phyloP scores from a whole-genome alignment of 1,140 invertebrate species.

The Drosophila saltans region DNA sequence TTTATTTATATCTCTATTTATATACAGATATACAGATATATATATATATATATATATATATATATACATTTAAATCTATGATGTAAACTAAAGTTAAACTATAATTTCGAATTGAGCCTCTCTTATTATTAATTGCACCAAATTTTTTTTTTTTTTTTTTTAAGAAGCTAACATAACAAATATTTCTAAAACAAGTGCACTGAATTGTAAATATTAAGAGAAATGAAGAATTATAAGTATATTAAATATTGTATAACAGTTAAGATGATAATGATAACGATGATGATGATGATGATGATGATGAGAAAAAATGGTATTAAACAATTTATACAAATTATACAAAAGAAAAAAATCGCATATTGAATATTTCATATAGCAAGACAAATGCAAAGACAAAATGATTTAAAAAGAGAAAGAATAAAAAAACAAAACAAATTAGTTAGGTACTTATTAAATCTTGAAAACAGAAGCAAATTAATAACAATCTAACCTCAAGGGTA shows the following conservation, averaged over 20 bases:
- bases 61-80: not conserved
- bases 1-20: not conserved
- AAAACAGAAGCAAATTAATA: conserved; percentile 43
- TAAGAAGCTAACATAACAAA: not conserved
- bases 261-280: conserved; percentile 3
- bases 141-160: not conserved
- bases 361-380: conserved; percentile 17
- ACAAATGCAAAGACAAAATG: conserved; percentile 31
- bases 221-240: conserved; percentile 3
- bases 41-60: not conserved
- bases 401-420: conserved; percentile 24
- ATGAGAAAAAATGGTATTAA: conserved; percentile 57
- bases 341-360: conserved; percentile 23
- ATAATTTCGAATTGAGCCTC: conserved; percentile 1
- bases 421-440: conserved; percentile 60
- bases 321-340: conserved; percentile 71
- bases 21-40: not conserved
- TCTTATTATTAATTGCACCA: conserved; percentile 6
- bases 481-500: conserved; percentile 50
- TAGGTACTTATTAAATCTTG: conserved; percentile 74
- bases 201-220: conserved; percentile 11
- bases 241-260: conserved; percentile 7
- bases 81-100: not conserved
- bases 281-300: not conserved
- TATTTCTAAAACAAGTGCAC: conserved; percentile 2